A percentile compares a stretch with the other conserved stretches of the same genome.
These are phyloP conservation scores for Melikaiella ostensackeni DNA, from an alignment of 2,888 invertebrate genomes.

Conservation along the genomic window DNA sequence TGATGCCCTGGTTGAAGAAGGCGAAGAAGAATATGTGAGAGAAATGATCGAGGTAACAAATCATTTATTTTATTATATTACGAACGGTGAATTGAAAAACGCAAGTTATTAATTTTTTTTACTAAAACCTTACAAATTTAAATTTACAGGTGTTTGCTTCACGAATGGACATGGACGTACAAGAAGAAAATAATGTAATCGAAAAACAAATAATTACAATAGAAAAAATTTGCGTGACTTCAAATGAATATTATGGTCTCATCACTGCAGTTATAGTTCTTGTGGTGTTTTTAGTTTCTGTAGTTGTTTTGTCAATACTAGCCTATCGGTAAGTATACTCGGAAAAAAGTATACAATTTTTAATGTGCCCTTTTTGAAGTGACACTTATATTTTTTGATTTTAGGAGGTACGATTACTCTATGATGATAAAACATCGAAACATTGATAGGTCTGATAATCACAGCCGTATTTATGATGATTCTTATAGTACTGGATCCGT, in stretches of 20 bases:
- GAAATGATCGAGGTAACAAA: constrained; percentile 90
- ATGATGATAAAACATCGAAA: constrained; percentile 79
- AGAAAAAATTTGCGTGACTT: constrained; percentile 88
- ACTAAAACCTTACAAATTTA: background rate
- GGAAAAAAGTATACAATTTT: too few species aligned
- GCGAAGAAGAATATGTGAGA: constrained; percentile 86
- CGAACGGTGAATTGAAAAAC: background rate
- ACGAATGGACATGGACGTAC: constrained; percentile 75
- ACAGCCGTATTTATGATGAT: constrained; percentile 72
- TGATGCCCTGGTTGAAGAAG: constrained; percentile 71
- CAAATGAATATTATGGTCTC: constrained; percentile 91
- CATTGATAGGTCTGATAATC: constrained; percentile 67
- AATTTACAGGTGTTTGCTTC: constrained; percentile 88
- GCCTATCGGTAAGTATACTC: constrained; percentile 84
- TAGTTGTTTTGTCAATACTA: constrained; percentile 85
- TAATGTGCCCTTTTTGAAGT: background rate
- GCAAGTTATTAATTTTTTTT: background rate
- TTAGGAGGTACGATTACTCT: constrained; percentile 85
- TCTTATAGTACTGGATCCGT: constrained; percentile 68
- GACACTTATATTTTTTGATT: constrained; percentile 47
- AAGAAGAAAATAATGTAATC: constrained; percentile 69
- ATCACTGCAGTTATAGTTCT: constrained; percentile 88
- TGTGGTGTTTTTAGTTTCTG: constrained; percentile 85
- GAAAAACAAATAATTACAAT: constrained; percentile 80
- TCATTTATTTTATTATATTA: background rate